Base-by-base conservation (phyloP, 2,888 invertebrate species). In the Epinotia ramella region DNA sequence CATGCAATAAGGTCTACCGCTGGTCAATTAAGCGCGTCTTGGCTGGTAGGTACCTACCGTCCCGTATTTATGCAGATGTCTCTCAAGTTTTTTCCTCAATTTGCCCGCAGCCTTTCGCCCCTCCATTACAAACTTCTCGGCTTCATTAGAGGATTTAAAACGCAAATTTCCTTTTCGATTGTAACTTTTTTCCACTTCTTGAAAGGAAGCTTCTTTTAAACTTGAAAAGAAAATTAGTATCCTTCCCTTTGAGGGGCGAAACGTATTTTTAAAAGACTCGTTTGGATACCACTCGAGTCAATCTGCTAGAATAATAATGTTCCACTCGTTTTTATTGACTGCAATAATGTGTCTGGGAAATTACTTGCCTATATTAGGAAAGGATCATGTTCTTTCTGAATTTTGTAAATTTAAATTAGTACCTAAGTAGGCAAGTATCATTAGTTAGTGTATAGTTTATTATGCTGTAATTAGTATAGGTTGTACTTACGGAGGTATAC, bases 71-170 rank as follows among this genome's bases (percentile, higher is more conserved):
- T 76, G 77, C 63, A 76, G 70, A 79, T 78, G 79, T 78, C 79
- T 77, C 82, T 73, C 80, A 85, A 88, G 86, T 88, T 91, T 91
- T 91, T 92, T 91, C 90, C 90, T 91, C 91, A 93, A 92, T 91
- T 93, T 89, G 84, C 88, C 85, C 87, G 87, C 90, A 92, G 92
- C 91, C 91, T 92, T 92, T 91, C 92, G 88, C 91, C 93, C 92
- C 92, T 92, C 93, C 93, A 94, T 94, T 93, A 90, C 88, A 90
- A 94, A 94, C 88, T 94, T 94, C 94, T 92, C 91, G 89, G 93
- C 91, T 94, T 94, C 94, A 94, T 94, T 94, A 94, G 94, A 93
- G 90, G 92, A 93, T 94, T 94, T 94, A 94, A 94, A 94, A 93
- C 94, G 93, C 94, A 94, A 94, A 94, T 94, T 94, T 92, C 93